Base-by-base conservation (phyloP, 2,797 vertebrate genomes). In the Telmatherina bonti region DNA sequence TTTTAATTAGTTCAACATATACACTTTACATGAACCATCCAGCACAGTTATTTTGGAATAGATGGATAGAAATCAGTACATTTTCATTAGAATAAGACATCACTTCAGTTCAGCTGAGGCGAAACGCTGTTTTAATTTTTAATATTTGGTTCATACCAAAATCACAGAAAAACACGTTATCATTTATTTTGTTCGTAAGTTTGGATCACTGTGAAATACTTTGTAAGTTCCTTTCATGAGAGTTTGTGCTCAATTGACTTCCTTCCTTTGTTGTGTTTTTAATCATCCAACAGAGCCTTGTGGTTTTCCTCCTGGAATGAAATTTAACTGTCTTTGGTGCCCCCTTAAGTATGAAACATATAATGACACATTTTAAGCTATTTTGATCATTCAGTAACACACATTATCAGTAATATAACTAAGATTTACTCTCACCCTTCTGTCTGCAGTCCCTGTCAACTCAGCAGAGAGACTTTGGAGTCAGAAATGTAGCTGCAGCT, bases 261-360 rank as follows among this genome's bases (percentile, higher is more conserved):
- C 5, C 8, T 41, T 6, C 6, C 16, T 16, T 41, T 2, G 5
- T 43, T 20, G 16, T 20, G 18, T 43, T 18, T 18, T 18, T 43
- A 4, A 2, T 38, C 6, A 0, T 16, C 41, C 1, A 54, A 26
- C 2, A 8, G 3, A 67, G 9, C 2, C 36, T 5, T 26, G 12
- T 30, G 27, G 33, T 26, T 53, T 18, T 4, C 30, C 26, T 31
- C n/a, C 16, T 29, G 5, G 27, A 18, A 7, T n/a, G 15, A 59
- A 43, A 76, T 78, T 29, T 0, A 53, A 18, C 7, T 77, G 65
- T 76, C 72, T 86, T 60, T 89, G 72, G 57, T 35, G 75, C 85
- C 87, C 54, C 58, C 82, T 22, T 43, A 63, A 62, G 88, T 56
- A 24, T 22, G 0, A 68, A 67, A 29, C 8, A 12, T 9, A 26